These are phyloP conservation scores for Paracyclopina nana DNA, from an alignment of 1,140 invertebrate genomes.

Conservation along the genomic window DNA sequence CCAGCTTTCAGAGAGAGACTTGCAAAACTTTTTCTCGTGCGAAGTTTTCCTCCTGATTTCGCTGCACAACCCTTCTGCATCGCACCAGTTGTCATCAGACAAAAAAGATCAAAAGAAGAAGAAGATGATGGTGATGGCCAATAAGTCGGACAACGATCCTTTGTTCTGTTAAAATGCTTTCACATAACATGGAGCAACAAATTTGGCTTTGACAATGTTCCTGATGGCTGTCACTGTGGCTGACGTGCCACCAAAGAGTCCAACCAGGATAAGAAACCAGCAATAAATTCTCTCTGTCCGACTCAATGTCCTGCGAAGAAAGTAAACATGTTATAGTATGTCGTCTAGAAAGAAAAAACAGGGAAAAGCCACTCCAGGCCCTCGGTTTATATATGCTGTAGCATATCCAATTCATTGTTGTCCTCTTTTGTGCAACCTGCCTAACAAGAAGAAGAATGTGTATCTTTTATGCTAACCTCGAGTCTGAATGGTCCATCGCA, in stretches of 20 bases:
- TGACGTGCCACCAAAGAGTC: constrained; percentile 35
- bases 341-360: not conserved
- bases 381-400: not conserved
- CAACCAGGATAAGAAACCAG: constrained; percentile 38
- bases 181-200: constrained; percentile 3
- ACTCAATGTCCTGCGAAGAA: constrained; percentile 27
- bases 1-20: too few relatives aligned
- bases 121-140: too few relatives aligned
- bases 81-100: too few relatives aligned
- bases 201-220: constrained; percentile 25
- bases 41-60: too few relatives aligned
- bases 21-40: too few relatives aligned
- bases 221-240: constrained; percentile 38
- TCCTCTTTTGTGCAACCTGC: not conserved
- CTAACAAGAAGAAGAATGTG: not conserved
- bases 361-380: not conserved
- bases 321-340: not conserved
- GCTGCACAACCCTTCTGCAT: too few relatives aligned
- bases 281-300: constrained; percentile 28
- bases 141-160: too few relatives aligned
- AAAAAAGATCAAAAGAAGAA: too few relatives aligned
- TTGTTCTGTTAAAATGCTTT: too few relatives aligned
- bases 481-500: too few relatives aligned
- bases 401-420: not conserved
- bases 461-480: constrained; percentile 13